A percentile compares a stretch with the other conserved stretches of the same genome.
phyloP scores from a whole-genome alignment of 2,888 invertebrate genomes.

The Philaethria dido region DNA sequence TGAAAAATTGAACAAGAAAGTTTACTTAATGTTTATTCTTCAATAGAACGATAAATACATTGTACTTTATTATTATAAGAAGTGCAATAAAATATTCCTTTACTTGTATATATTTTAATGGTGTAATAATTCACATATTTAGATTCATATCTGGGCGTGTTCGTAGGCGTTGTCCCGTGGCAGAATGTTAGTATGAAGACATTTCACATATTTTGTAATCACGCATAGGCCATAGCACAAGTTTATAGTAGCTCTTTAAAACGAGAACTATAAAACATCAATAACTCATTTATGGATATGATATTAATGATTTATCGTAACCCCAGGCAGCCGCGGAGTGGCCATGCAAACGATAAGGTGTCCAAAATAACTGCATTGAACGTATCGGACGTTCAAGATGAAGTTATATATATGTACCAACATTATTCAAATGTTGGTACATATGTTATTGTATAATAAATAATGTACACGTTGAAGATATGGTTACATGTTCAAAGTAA shows the following conservation, averaged over 20 bases:
- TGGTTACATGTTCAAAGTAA: neutral
- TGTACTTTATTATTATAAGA: slow-evolving; percentile 5
- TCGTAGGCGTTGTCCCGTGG: slow-evolving; percentile 35
- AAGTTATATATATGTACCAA: slow-evolving; percentile 48
- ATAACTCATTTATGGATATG: slow-evolving; percentile 63
- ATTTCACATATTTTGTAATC: slow-evolving; percentile 35
- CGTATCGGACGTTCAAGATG: slow-evolving; percentile 71
- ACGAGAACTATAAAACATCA: slow-evolving; percentile 51
- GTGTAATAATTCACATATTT: slow-evolving; percentile 34
- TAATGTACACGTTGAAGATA: neutral
- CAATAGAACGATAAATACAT: neutral
- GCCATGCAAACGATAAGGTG: slow-evolving; percentile 70
- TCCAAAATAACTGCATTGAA: slow-evolving; percentile 76
- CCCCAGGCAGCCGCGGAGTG: slow-evolving; percentile 63
- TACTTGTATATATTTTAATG: slow-evolving; percentile 23
- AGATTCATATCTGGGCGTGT: slow-evolving; percentile 8
- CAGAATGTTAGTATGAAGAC: slow-evolving; percentile 30
- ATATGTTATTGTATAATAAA: slow-evolving; percentile 10
- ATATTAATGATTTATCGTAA: slow-evolving; percentile 75
- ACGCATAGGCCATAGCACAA: slow-evolving; percentile 26
- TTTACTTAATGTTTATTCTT: neutral
- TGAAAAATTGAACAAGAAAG: neutral
- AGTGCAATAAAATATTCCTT: slow-evolving; percentile 4
- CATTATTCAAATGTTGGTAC: slow-evolving; percentile 27
- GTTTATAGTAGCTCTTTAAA: slow-evolving; percentile 35